Evolutionary conservation across 2,888 invertebrate genomes (phyloP).

Genomic region (Perizoma flavofasciatum): DNA sequence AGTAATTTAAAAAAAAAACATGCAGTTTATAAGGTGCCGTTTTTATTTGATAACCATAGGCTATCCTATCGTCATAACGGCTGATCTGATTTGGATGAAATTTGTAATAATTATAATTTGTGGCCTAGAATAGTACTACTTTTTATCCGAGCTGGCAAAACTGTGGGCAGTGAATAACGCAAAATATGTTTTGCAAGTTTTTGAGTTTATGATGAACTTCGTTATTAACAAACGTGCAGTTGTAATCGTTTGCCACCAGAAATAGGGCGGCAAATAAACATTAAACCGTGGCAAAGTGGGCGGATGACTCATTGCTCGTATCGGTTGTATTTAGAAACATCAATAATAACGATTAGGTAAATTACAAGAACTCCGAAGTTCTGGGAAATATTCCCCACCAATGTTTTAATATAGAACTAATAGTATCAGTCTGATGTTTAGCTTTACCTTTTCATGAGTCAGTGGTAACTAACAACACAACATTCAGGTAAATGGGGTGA

Average conservation of each 20-base stretch:
- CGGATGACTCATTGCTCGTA: conserved; percentile 48
- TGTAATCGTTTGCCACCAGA: conserved; percentile 46
- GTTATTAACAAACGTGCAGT: background rate
- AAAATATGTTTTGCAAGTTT: no score
- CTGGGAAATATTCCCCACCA: conserved; percentile 49
- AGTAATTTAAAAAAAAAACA: no score
- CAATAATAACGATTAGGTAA: conserved; percentile 42
- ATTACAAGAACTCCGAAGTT: conserved; percentile 37
- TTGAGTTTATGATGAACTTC: no score
- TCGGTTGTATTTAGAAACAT: conserved; percentile 44
- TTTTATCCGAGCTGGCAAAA: background rate
- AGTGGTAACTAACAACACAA: no score
- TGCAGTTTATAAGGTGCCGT: no score
- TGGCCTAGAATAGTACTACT: no score
- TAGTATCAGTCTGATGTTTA: no score
- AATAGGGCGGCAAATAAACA: conserved; percentile 55
- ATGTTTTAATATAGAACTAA: conserved; percentile 51
- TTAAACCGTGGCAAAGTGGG: conserved; percentile 42
- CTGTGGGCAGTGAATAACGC: background rate
- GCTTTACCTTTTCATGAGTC: no score
- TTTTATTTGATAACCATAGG: no score
- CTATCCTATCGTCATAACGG: background rate
- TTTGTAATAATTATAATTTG: no score
- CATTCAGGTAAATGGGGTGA: no score
- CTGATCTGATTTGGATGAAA: no score